Evolutionary conservation across 2,888 invertebrate species (phyloP).

Genomic region (Drepanosiphum platanoidis): DNA sequence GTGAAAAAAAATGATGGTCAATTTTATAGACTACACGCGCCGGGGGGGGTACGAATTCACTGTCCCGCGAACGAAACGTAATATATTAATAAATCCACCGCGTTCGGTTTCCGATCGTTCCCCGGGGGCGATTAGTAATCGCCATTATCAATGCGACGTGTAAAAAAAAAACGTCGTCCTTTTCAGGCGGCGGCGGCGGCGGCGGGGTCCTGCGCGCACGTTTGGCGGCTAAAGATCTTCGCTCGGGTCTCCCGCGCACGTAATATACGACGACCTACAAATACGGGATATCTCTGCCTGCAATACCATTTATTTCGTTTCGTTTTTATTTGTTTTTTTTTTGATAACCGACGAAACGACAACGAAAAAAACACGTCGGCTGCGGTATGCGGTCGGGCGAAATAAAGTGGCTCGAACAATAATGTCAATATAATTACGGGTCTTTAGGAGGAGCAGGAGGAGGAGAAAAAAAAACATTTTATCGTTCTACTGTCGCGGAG

Average conservation of each 20-base stretch:
- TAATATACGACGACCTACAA: neutral
- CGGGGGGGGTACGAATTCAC: no score
- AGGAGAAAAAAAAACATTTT: neutral
- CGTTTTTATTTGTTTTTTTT: neutral
- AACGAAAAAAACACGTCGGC: constrained; percentile 6
- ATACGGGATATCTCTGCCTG: neutral
- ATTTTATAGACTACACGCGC: no score
- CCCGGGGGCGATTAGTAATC: no score
- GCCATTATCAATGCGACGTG: neutral
- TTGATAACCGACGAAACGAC: neutral
- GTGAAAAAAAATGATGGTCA: no score
- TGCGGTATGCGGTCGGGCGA: constrained; percentile 15
- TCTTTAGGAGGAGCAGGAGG: neutral
- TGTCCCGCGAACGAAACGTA: no score
- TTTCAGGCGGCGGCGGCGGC: neutral
- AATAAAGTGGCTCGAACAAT: constrained; percentile 15
- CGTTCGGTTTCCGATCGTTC: no score
- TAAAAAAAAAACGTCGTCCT: neutral
- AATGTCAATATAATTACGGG: constrained; percentile 1
- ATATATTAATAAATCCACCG: no score
- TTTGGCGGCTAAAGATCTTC: neutral
- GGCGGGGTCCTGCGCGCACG: no score
- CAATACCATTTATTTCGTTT: neutral
- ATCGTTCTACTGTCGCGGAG: neutral
- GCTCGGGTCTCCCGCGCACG: neutral